Base-by-base conservation (phyloP, 2,113 vertebrate genomes). In the Oxyura jamaicensis region DNA sequence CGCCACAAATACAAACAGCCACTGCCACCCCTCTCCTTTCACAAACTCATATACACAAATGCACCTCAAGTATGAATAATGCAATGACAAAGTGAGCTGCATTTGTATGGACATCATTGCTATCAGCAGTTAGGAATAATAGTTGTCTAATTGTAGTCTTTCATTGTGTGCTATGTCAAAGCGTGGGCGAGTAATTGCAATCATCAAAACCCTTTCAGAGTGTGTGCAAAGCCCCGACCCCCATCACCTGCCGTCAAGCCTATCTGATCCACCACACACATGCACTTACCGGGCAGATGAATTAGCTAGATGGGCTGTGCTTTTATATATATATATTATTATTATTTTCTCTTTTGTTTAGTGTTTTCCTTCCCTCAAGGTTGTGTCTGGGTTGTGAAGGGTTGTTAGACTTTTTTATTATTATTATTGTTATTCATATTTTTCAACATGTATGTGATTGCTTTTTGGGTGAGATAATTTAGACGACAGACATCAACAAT, bases 111-210 rank as follows among this genome's bases (percentile, higher is more conserved):
- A 93, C 96, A 94, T 92, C 89, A 63, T 42, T 97, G 96, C 79
- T 96, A 95, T 87, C 84, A 90, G 91, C 95, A 95, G 88, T 96
- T 95, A 83, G 78, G 78, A 96, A 96, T 96, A 96, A 97, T 97
- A 96, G 95, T 94, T 94, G 95, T 95, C 96, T 98, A 98, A 97
- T 97, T 97, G 96, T 97, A 96, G 93, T 92, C 91, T 94, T 97
- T 94, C 93, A 96, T 97, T 97, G 96, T 97, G 83, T 56, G 65
- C 87, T 80, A 28, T 97, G 96, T 97, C 97, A 97, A 87, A 93
- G 94, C 86, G 9, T 93, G 80, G 94, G 92, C 35, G 41, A 97
- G 80, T 97, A 98, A 98, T 97, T 98, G 95, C 95, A 96, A 97
- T 94, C 96, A 95, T 97, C 95, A 96, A 95, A 98, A 96, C 50